Conservation (phyloP, 2,888 invertebrate genomes). For the Craniophora ligustri region DNA sequence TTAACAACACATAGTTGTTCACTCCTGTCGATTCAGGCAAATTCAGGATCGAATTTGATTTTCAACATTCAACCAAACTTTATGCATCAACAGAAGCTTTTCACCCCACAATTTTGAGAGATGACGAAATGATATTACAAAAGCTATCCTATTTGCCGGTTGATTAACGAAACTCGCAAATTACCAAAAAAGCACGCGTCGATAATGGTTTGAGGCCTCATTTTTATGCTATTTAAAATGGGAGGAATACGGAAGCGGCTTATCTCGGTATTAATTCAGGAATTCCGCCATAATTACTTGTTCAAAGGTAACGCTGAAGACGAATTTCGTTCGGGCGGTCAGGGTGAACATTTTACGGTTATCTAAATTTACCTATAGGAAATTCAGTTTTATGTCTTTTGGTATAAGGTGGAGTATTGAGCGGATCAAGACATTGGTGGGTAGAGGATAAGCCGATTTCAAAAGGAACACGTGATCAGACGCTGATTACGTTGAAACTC, state of each 20-base stretch:
- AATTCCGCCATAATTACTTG: conserved; percentile 84
- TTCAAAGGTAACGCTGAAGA: conserved; percentile 80
- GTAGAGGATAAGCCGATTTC: conserved; percentile 84
- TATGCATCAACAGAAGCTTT: conserved; percentile 31
- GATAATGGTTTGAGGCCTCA: conserved; percentile 59
- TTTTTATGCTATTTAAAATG: conserved; percentile 55
- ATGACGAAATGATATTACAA: conserved; percentile 46
- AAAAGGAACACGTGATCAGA: conserved; percentile 86
- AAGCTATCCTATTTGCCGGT: conserved; percentile 43
- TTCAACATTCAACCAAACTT: conserved; percentile 41
- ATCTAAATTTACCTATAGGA: conserved; percentile 46
- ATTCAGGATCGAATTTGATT: conserved; percentile 51
- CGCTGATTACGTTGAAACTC: conserved; percentile 78
- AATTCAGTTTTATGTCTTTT: conserved; percentile 56
- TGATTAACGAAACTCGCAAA: conserved; percentile 64
- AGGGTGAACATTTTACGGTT: conserved; percentile 65
- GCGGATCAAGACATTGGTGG: conserved; percentile 51
- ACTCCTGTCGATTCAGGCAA: conserved; percentile 47
- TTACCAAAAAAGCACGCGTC: conserved; percentile 61
- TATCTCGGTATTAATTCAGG: conserved; percentile 84
- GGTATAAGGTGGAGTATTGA: conserved; percentile 62
- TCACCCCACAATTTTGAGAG: conserved; percentile 31
- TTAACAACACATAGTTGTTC: conserved; percentile 70
- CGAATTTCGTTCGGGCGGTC: conserved; percentile 68
- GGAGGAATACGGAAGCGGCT: conserved; percentile 66